A percentile compares a stretch with the other conserved stretches of the same genome.
Conservation (phyloP, 2,888 invertebrate species). For the Hyposoter dolosus region DNA sequence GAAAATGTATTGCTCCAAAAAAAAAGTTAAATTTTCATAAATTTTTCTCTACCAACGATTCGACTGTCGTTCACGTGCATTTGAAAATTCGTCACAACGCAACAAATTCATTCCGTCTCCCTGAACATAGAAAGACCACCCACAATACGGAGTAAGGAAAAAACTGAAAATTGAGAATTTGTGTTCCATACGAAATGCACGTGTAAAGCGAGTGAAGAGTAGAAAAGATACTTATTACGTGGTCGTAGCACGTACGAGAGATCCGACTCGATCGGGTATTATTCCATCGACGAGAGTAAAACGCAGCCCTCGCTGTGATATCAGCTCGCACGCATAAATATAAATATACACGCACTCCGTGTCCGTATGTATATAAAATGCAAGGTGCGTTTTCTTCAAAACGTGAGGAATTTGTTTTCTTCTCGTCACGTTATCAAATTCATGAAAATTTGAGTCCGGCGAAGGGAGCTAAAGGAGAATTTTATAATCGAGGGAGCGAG, state of each 20-base stretch:
- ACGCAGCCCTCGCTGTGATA: neutral
- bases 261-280: constrained; percentile 2
- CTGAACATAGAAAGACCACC: neutral
- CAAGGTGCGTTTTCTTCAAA: neutral
- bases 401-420: constrained; percentile 10
- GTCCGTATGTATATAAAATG: neutral
- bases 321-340: neutral
- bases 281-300: constrained; percentile 5
- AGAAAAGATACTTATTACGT: constrained; percentile 18
- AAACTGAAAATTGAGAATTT: neutral
- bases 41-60: neutral
- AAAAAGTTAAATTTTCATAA: neutral
- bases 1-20: neutral
- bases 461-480: neutral
- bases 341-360: neutral
- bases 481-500: neutral
- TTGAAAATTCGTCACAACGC: neutral
- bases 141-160: neutral
- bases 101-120: neutral
- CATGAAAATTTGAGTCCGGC: constrained; percentile 1
- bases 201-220: neutral
- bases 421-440: constrained; percentile 24
- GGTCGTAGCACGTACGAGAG: constrained; percentile 27
- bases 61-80: neutral
- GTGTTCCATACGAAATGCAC: constrained; percentile 28